phyloP scores from a whole-genome alignment of 2,113 vertebrate species.

The Silurus glanis region DNA sequence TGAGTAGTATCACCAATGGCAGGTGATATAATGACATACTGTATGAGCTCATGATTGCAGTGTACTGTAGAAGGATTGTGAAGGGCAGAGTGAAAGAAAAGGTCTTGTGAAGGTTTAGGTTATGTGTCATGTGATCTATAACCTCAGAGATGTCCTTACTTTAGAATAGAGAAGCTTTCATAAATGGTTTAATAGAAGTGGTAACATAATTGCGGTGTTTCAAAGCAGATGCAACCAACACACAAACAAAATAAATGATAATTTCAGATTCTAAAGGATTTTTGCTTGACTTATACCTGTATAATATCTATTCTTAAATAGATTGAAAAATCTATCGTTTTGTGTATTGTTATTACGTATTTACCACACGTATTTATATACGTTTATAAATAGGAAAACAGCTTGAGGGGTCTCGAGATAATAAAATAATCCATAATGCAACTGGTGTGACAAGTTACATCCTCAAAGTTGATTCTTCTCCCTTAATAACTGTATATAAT shows the following conservation, averaged over 20 bases:
- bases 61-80: not conserved
- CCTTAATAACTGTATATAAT: too few relatives aligned
- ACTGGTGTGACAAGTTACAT: too few relatives aligned
- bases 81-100: not conserved
- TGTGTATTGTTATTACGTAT: too few relatives aligned
- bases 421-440: not conserved
- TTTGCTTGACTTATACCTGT: too few relatives aligned
- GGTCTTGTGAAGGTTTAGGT: not conserved
- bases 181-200: not conserved
- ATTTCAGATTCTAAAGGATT: not conserved
- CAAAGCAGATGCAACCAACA: not conserved
- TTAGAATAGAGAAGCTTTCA: not conserved
- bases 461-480: too few relatives aligned
- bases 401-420: not conserved
- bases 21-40: not conserved
- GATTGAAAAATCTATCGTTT: too few relatives aligned
- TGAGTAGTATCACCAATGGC: not conserved
- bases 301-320: too few relatives aligned
- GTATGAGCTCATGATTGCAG: constrained; percentile 15
- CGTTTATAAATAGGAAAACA: not conserved
- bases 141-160: not conserved
- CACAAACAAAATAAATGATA: not conserved
- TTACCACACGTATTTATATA: not conserved
- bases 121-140: not conserved
- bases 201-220: not conserved